phyloP scores from a whole-genome alignment of 2,113 vertebrate genomes.

The Centrocercus urophasianus region DNA sequence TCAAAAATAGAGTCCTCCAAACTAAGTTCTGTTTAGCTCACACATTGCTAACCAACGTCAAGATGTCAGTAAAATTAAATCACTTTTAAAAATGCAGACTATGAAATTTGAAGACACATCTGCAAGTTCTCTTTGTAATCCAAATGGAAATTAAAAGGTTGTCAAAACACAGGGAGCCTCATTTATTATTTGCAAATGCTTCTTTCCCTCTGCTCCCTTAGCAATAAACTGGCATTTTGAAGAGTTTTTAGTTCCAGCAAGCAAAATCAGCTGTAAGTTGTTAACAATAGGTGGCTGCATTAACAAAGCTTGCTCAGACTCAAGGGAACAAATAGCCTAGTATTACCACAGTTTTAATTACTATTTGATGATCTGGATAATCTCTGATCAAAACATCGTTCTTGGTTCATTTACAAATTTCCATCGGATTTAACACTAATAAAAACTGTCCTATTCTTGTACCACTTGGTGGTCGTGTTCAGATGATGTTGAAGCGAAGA shows the following conservation, averaged over 20 bases:
- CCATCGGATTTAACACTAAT: neutral
- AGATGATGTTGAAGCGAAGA: neutral
- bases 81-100: neutral
- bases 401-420: neutral
- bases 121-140: constrained; percentile 25
- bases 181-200: constrained; percentile 37
- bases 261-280: neutral
- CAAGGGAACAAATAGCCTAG: neutral
- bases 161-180: neutral
- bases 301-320: constrained; percentile 24
- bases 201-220: neutral
- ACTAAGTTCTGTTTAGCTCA: neutral
- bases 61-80: neutral
- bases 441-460: neutral
- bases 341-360: constrained; percentile 41
- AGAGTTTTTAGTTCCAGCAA: neutral
- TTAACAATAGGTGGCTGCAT: constrained; percentile 17
- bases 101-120: constrained; percentile 1
- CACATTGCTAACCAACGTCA: neutral
- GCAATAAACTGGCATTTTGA: constrained; percentile 48
- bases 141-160: constrained; percentile 10
- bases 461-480: neutral
- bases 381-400: constrained; percentile 13
- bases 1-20: neutral
- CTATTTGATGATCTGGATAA: neutral